phyloP scores from a whole-genome alignment of 2,113 vertebrate species.

The Hippolais icterina region DNA sequence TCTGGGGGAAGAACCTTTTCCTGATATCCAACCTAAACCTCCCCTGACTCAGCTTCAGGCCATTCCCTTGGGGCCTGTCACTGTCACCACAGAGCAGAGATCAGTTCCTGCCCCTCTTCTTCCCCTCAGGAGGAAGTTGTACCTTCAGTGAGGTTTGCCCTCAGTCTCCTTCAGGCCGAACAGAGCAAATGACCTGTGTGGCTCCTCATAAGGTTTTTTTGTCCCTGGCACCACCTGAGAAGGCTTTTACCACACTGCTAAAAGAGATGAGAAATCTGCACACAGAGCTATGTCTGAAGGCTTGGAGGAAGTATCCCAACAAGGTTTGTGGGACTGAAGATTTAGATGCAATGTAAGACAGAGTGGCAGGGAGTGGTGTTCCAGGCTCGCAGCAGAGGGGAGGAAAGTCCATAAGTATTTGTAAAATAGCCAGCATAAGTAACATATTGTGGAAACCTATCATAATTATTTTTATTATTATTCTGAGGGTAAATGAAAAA shows the following conservation, averaged over 20 bases:
- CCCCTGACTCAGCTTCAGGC: background rate
- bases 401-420: background rate
- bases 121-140: rapidly evolving
- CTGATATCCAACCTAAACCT: background rate
- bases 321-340: background rate
- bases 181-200: too few relatives aligned
- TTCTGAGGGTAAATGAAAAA: background rate
- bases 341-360: background rate
- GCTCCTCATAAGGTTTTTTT: background rate
- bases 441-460: background rate
- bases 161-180: background rate
- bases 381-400: background rate
- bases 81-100: background rate
- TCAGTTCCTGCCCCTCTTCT: background rate
- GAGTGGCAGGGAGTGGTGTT: background rate
- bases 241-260: background rate
- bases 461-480: background rate
- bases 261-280: background rate
- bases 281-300: background rate
- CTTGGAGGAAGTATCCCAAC: background rate
- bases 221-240: background rate
- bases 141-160: background rate
- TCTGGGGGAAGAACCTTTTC: background rate
- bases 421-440: background rate
- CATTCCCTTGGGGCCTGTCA: background rate